A percentile compares a stretch with the other conserved stretches of the same genome.
Evolutionary conservation across 2,113 vertebrate genomes (phyloP).

Genomic region (human): DNA sequence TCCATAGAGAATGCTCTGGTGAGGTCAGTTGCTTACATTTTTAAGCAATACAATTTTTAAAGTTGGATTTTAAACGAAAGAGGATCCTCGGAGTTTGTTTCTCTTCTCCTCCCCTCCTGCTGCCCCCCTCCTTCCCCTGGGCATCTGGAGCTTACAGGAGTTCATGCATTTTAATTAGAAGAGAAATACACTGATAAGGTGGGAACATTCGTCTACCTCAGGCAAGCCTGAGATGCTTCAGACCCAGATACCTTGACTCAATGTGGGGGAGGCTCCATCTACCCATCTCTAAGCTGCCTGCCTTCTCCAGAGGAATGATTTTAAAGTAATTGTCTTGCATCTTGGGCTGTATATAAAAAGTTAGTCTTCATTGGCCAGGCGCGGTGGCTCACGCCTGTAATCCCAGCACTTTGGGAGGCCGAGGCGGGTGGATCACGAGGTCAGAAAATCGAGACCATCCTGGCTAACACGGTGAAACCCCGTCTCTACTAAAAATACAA

Average conservation of each 20-base stretch:
- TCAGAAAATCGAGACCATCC: no score
- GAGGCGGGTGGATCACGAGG: no score
- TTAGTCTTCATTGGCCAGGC: not conserved
- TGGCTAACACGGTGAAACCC: no score
- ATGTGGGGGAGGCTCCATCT: slow-evolving; percentile 66
- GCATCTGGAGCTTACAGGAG: slow-evolving; percentile 59
- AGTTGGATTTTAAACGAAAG: not conserved
- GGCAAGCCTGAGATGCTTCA: slow-evolving; percentile 65
- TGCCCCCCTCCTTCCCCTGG: not conserved
- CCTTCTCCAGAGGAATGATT: slow-evolving; percentile 67
- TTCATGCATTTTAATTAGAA: slow-evolving; percentile 80
- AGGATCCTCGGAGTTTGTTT: not conserved
- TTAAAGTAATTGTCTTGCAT: slow-evolving; percentile 55
- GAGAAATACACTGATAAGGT: slow-evolving; percentile 76
- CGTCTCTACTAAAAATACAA: no score
- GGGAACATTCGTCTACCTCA: slow-evolving; percentile 75
- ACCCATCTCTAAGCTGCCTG: slow-evolving; percentile 51
- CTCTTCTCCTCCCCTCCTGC: not conserved
- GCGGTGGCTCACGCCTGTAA: no score
- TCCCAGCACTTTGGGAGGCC: no score
- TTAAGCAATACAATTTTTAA: not conserved
- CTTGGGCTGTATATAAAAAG: slow-evolving; percentile 41
- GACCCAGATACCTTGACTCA: slow-evolving; percentile 68
- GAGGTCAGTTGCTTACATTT: not conserved
- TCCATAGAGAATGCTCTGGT: not conserved